A percentile compares a stretch with the other conserved stretches of the same genome.
Conservation (phyloP, 2,797 vertebrate species). For the Anomalospiza imberbis region DNA sequence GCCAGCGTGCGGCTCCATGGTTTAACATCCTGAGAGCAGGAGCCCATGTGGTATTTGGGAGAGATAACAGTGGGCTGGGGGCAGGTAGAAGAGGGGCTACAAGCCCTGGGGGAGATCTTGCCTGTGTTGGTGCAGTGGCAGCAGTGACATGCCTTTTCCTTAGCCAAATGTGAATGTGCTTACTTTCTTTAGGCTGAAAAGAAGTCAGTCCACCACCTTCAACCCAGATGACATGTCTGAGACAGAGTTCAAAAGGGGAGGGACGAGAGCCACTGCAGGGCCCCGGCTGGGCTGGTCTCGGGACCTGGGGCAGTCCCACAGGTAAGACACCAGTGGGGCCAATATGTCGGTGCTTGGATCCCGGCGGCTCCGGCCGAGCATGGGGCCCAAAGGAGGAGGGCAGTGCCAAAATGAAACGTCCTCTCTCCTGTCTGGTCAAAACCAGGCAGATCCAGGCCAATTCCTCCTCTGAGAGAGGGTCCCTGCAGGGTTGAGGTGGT, state of each 20-base stretch:
- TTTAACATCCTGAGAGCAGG: background rate
- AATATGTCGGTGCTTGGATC: rapidly evolving
- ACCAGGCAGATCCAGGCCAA: rapidly evolving
- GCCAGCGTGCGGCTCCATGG: rapidly evolving
- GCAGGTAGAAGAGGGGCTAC: background rate
- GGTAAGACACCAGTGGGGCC: conserved; percentile 51
- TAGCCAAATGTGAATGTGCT: background rate
- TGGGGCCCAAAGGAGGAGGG: background rate
- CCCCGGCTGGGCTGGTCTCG: conserved; percentile 96
- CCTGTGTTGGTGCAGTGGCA: background rate
- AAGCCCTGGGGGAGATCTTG: background rate
- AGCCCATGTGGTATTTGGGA: background rate
- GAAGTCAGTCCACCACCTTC: conserved; percentile 96
- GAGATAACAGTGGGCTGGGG: too few relatives aligned
- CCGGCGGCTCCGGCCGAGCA: rapidly evolving
- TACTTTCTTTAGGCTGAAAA: conserved; percentile 80
- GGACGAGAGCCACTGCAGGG: conserved; percentile 93
- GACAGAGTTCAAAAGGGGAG: conserved; percentile 92
- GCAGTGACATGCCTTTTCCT: background rate
- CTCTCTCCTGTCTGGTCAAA: background rate
- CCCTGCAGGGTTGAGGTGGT: background rate
- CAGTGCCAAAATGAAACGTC: background rate
- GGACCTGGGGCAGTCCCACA: conserved; percentile 87
- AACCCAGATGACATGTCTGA: conserved; percentile 90
- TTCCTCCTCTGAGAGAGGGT: background rate